These are phyloP conservation scores for Ceuthmochares aereus DNA, from an alignment of 2,113 vertebrate genomes.

Conservation along the genomic window DNA sequence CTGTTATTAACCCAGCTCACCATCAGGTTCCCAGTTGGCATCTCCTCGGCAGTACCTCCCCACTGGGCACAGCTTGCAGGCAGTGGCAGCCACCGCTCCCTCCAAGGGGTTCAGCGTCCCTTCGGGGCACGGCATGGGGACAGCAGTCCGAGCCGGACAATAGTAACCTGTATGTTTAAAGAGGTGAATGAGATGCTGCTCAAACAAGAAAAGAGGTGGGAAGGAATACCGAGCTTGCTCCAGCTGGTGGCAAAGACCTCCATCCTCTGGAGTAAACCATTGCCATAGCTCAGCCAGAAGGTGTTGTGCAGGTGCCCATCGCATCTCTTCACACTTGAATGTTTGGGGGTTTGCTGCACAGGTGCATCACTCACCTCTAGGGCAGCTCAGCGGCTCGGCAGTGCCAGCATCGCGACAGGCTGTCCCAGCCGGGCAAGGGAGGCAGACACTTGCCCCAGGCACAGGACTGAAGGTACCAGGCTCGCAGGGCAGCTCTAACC, in stretches of 20 bases:
- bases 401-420: constrained; percentile 78
- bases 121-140: constrained; percentile 81
- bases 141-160: constrained; percentile 76
- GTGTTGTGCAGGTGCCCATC: no score
- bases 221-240: rapidly evolving
- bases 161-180: constrained; percentile 78
- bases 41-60: constrained; percentile 83
- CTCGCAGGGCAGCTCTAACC: constrained; percentile 82
- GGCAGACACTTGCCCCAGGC: constrained; percentile 79
- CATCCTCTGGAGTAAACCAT: not conserved
- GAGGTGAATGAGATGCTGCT: not conserved
- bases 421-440: constrained; percentile 82
- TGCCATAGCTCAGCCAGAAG: not conserved
- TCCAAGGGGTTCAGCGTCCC: constrained; percentile 81
- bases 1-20: constrained; percentile 53
- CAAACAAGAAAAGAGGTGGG: not conserved
- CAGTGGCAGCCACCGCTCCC: constrained; percentile 69
- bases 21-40: constrained; percentile 83
- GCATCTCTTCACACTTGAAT: rapidly evolving
- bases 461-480: constrained; percentile 85
- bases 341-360: not conserved
- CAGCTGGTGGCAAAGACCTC: not conserved
- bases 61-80: constrained; percentile 84
- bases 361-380: constrained; percentile 73
- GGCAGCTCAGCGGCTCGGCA: constrained; percentile 79